These are phyloP conservation scores for Pygoscelis adeliae DNA, from an alignment of 2,113 vertebrate species.

Conservation along the genomic window DNA sequence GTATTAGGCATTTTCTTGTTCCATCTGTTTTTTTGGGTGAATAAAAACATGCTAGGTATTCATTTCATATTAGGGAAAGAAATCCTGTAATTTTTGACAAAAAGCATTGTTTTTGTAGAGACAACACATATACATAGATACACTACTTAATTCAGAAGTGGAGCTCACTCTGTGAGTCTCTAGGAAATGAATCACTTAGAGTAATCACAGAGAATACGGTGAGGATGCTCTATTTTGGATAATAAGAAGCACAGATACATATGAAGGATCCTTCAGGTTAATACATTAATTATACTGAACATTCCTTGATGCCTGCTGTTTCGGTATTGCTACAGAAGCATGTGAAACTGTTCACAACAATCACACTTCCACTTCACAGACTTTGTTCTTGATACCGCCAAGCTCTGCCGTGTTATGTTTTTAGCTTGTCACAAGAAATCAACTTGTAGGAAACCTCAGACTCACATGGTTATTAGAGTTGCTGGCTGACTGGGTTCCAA, in stretches of 20 bases:
- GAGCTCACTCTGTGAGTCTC: neutral
- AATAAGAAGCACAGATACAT: neutral
- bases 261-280: slow-evolving; percentile 10
- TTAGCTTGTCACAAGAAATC: neutral
- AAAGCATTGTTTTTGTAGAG: neutral
- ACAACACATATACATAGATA: neutral
- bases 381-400: neutral
- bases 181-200: slow-evolving; percentile 25
- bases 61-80: neutral
- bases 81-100: neutral
- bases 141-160: slow-evolving; percentile 4
- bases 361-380: neutral
- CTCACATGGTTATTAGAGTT: neutral
- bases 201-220: neutral
- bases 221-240: neutral
- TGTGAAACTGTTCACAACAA: neutral
- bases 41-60: neutral
- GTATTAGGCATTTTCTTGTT: neutral
- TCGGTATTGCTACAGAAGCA: neutral
- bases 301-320: neutral
- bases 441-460: neutral
- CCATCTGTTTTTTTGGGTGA: neutral
- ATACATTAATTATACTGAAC: neutral
- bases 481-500: neutral
- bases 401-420: neutral